A percentile compares a stretch with the other conserved stretches of the same genome.
These are phyloP conservation scores for Drosophila kuntzei DNA, from an alignment of 2,888 invertebrate genomes.

Conservation along the genomic window DNA sequence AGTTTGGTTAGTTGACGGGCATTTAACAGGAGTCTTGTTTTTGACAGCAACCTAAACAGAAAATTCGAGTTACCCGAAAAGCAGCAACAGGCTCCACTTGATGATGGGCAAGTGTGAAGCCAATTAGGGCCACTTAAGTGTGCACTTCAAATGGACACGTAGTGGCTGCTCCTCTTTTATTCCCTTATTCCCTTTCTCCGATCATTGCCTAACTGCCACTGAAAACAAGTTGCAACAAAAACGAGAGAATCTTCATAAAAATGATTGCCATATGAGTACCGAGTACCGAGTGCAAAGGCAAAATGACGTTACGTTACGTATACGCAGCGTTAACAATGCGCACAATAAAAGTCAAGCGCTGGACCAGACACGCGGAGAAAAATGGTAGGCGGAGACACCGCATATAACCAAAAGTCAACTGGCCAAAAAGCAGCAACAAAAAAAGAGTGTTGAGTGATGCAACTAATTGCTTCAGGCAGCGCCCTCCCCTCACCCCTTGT, in stretches of 20 bases:
- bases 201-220: background rate
- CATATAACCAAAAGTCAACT: constrained; percentile 75
- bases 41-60: constrained; percentile 64
- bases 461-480: constrained; percentile 77
- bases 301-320: constrained; percentile 63
- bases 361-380: background rate
- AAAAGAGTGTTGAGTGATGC: constrained; percentile 75
- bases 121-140: constrained; percentile 82
- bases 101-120: constrained; percentile 79
- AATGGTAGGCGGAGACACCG: constrained; percentile 7
- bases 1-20: constrained; percentile 56
- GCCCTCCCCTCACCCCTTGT: background rate
- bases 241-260: constrained; percentile 59
- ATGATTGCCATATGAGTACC: constrained; percentile 67
- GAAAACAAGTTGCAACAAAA: constrained; percentile 25
- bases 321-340: constrained; percentile 71
- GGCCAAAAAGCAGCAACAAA: constrained; percentile 57
- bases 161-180: constrained; percentile 13
- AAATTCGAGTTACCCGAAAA: constrained; percentile 48
- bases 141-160: constrained; percentile 74
- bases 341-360: constrained; percentile 42
- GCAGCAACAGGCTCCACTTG: constrained; percentile 59
- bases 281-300: constrained; percentile 32
- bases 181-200: background rate
- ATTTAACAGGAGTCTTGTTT: constrained; percentile 66